Base-by-base conservation (phyloP, 64 coral and sea anemone genomes). In the Anthopleura sola region DNA sequence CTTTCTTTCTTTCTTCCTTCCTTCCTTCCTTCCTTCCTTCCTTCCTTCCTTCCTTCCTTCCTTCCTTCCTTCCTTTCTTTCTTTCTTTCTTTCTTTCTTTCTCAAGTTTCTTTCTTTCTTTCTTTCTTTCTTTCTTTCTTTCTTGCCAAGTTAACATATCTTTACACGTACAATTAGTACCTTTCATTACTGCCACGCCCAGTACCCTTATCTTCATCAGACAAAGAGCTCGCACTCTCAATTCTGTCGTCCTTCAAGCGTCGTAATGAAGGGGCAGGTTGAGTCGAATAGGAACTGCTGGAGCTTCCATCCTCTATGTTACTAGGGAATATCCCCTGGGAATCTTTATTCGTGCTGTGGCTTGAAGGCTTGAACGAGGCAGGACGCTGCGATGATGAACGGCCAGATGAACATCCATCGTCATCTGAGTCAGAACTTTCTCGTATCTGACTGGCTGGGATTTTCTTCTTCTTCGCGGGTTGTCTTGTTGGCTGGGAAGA, bases 401-500 rank as follows among this genome's bases (percentile, higher is more conserved):
- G 66, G 13, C 34, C 29, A 16, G 66, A 34, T 28, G 10, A 34
- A 34, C 10, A 15, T 32, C 66, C 66, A 71, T 60, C 82, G 23
- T 83, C 82, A 20, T 83, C 82, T 36, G 82, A 83, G 32, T 83
- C 82, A 6, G 82, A 83, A 49, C 50, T 36, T 19, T 56, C n/a
- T 38, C 31, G 82, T 54, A 33, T 32, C 26, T 83, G 82, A 60
- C 82, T 83, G 10, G 82, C 82, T 58, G 82, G 78, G 3, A 12
- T 29, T 48, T 15, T 23, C 38, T 81, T 81, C 33, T 53, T 53
- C 15, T 81, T 81, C 39, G 39, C 38, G 14, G 66, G 66, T 32
- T 71, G 28, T 36, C 12, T 32, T 34, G 66, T 32, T 32, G 31
- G 66, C 29, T 71, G 66, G 1, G 66, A 71, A 14, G 66, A 71